Conservation (phyloP, 2,888 invertebrate species). For the Galerucella calmariensis region DNA sequence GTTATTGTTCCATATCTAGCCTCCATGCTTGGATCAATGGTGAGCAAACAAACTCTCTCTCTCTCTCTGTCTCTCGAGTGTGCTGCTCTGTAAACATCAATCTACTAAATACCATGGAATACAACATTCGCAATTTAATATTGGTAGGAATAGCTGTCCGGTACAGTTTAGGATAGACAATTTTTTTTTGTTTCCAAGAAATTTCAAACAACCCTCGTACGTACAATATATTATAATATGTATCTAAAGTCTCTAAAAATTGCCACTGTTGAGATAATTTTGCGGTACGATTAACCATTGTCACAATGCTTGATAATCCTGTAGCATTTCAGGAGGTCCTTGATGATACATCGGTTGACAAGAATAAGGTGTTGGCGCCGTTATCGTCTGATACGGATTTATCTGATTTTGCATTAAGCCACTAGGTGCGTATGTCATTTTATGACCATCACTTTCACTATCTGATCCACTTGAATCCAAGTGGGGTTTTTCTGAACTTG, state of each 20-base stretch:
- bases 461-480: conserved; percentile 65
- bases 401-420: conserved; percentile 51
- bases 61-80: no score
- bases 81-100: no score
- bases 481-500: conserved; percentile 62
- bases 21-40: no score
- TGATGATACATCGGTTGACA: conserved; percentile 61
- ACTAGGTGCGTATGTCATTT: conserved; percentile 56
- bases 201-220: not conserved
- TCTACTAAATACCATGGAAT: no score
- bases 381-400: conserved; percentile 58
- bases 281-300: conserved; percentile 61
- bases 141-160: not conserved
- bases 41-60: no score
- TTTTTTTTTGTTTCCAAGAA: not conserved
- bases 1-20: no score
- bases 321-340: conserved; percentile 59
- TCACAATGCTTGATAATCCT: conserved; percentile 66
- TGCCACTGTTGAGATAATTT: conserved; percentile 38
- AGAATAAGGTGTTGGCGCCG: conserved; percentile 48
- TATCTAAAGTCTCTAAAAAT: conserved; percentile 33
- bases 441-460: conserved; percentile 62
- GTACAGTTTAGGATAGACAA: not conserved
- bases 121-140: no score
- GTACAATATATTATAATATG: not conserved